Evolutionary conservation across 2,113 vertebrate genomes (phyloP).

Genomic region (Murina feae): DNA sequence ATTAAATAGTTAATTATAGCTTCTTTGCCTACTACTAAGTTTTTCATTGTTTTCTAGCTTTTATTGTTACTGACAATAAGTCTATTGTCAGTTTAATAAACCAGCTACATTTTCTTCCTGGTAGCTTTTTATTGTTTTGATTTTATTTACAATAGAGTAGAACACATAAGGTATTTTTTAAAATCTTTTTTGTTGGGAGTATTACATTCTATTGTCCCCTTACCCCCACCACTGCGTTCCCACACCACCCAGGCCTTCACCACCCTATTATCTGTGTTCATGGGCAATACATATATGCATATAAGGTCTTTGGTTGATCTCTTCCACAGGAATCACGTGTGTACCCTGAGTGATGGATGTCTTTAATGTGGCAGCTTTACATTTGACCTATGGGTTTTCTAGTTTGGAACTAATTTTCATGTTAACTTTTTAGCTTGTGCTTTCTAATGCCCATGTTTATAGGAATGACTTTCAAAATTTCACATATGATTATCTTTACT

Average conservation of each 20-base stretch:
- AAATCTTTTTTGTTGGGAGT: no score
- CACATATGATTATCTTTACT: not conserved
- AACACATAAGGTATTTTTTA: no score
- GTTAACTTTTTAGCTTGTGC: not conserved
- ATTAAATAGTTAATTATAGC: not conserved
- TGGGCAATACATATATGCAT: no score
- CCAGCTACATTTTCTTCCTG: not conserved
- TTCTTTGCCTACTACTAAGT: not conserved
- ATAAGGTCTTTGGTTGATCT: no score
- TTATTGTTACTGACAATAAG: not conserved
- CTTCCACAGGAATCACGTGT: not conserved
- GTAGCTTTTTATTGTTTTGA: not conserved
- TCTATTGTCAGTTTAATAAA: not conserved
- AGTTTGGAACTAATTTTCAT: not conserved
- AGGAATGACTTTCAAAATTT: not conserved
- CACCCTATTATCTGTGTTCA: no score
- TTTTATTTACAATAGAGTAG: not conserved
- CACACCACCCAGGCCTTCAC: no score
- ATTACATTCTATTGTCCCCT: no score
- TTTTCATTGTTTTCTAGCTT: not conserved
- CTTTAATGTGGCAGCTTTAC: not conserved
- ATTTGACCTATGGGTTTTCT: not conserved
- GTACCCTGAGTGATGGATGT: not conserved
- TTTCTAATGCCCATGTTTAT: not conserved
- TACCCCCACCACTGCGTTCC: no score